These are phyloP conservation scores for Diaphora mendica DNA, from an alignment of 2,888 invertebrate genomes.

Conservation along the genomic window DNA sequence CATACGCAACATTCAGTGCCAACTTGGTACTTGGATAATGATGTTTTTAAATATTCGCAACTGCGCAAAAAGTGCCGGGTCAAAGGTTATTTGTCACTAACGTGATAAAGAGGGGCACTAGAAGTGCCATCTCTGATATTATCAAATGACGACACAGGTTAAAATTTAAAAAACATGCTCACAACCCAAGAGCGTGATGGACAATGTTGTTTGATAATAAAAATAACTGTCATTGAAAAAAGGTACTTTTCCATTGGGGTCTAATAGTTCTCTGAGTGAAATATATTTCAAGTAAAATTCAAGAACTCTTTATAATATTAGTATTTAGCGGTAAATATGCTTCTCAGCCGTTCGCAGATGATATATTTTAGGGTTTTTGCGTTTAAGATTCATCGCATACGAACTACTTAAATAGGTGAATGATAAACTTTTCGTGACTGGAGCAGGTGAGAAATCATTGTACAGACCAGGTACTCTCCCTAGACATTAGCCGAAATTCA, in stretches of 20 bases:
- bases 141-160: conserved; percentile 1
- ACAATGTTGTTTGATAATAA: not conserved
- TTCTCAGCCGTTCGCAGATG: too few relatives aligned
- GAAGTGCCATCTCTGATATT: conserved; percentile 17
- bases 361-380: too few relatives aligned
- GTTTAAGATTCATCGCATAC: too few relatives aligned
- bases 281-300: not conserved
- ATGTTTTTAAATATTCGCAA: conserved; percentile 19
- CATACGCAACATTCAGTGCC: not conserved
- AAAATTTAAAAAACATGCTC: not conserved
- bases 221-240: not conserved
- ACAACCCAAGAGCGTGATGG: not conserved
- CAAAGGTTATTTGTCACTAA: conserved; percentile 27
- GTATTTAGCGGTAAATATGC: not conserved
- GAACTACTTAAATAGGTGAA: too few relatives aligned
- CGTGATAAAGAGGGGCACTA: conserved; percentile 23
- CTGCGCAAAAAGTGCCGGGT: conserved; percentile 24
- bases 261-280: not conserved
- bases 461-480: too few relatives aligned
- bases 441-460: too few relatives aligned
- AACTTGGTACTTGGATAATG: conserved; percentile 14
- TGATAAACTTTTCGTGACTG: too few relatives aligned
- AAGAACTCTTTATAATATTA: not conserved
- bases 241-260: not conserved
- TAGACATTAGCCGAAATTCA: not conserved